These are phyloP conservation scores for Venustaconcha ellipsiformis DNA, from an alignment of 1,140 invertebrate species.

Conservation along the genomic window DNA sequence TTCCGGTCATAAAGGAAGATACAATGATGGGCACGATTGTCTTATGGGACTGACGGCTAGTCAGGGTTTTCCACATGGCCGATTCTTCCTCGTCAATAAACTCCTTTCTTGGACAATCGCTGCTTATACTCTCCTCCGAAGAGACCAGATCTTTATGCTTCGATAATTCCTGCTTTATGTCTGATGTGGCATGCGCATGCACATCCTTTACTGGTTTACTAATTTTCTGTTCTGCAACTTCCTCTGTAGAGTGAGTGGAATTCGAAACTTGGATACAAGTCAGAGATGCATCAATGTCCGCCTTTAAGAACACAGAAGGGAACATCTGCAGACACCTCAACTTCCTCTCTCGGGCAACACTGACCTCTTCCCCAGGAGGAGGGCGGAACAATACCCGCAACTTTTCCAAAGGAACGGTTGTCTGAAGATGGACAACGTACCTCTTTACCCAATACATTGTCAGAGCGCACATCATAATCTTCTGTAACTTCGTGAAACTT, in stretches of 20 bases:
- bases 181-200: too few species aligned
- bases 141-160: too few species aligned
- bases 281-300: constrained; percentile 8
- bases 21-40: constrained; percentile 16
- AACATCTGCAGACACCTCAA: constrained; percentile 34
- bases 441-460: constrained; percentile 46
- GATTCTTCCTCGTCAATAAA: constrained; percentile 4
- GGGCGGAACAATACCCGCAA: constrained; percentile 25
- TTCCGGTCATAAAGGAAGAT: constrained; percentile 34
- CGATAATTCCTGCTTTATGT: too few species aligned
- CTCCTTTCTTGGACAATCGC: background rate
- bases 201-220: too few species aligned
- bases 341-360: constrained; percentile 14
- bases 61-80: too few species aligned
- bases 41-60: too few species aligned
- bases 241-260: too few species aligned
- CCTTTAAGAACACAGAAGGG: constrained; percentile 28
- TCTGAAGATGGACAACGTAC: constrained; percentile 38
- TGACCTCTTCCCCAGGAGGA: constrained; percentile 21
- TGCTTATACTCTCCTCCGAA: too few species aligned
- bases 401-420: constrained; percentile 8
- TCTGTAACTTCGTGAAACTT: constrained; percentile 33
- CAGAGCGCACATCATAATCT: constrained; percentile 30
- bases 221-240: too few species aligned
- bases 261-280: background rate